Base-by-base conservation (phyloP, 2,888 invertebrate genomes). In the Lucinisca nassula region DNA sequence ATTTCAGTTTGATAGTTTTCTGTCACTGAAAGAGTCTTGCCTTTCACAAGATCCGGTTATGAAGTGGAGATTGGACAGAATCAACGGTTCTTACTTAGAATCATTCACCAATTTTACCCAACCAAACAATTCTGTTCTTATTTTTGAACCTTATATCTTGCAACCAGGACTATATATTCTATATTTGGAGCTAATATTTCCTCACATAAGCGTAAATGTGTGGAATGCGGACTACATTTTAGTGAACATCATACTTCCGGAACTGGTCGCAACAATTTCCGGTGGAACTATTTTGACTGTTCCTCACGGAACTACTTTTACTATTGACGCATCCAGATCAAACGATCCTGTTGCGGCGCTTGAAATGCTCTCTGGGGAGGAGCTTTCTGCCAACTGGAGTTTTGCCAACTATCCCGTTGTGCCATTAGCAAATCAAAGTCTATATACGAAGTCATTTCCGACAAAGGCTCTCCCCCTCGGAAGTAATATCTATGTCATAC, bases 121-220 rank as follows among this genome's bases (percentile, higher is more conserved):
- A 45, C 87, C 90, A 12, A 73, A 82, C 32, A 84, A 84, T 14
- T 88, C 87, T 14, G 88, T 88, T 3, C 21, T 90, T 17, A 77
- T 27, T 4, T 45, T 90, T 21, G 73, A 49, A 30, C 84, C 83
- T 14, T 85, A 73, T 17, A n/a, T 58, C 3, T 38, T 90, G 10
- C 82, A 82, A 1, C 79, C 84, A 0, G 90, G 90, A 0, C 85
- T 83, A 21, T 90, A 87, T 37, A 30, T 84, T 2, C 38, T 85
- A 0, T 55, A 24, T 55, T 51, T 90, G 30, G 90, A 90, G 30
- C 27, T 90, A 12, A 61, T 76, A 0, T 85, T 88, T 27, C 75
- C 76, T 4, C 37, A 73, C 61, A 73, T 70, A 61, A 75, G 84
- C 30, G 0, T 79, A 0, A n/a, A 24, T 1, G 74, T 76, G 24